Base-by-base conservation (phyloP, 2,888 invertebrate genomes). In the Notodonta ziczac region DNA sequence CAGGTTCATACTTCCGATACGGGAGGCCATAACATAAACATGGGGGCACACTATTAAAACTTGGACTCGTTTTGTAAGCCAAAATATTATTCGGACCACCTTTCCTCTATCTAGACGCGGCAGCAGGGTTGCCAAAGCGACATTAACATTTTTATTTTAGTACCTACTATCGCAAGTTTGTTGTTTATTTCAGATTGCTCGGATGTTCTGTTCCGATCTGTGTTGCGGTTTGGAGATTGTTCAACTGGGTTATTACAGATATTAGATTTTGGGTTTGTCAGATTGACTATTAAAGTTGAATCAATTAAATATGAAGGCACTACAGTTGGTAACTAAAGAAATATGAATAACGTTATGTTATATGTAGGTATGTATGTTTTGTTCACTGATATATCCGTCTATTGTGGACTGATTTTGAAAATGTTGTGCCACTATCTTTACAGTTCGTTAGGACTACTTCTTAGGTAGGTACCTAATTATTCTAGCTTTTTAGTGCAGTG, bases 41-140 rank as follows among this genome's bases (percentile, higher is more conserved):
- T 89, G 82, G 84, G 82, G 84, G 78, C 86, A 90, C 91, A 92
- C 93, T 93, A 93, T 93, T 93, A 93, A 93, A 93, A 93, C 85
- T 93, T 93, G 87, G 91, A 90, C 90, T 91, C 92, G 90, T 93
- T 92, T 85, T 88, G 92, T 91, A 86, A 91, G 91, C 92, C 93
- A 89, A 93, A 93, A 93, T 93, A 93, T 92, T 93, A 92, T 93
- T 90, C 91, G 87, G 86, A 84, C 86, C 86, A 91, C 92, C 93
- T 91, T 90, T 83, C 84, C 81, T 90, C 87, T 90, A 88, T 90
- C 89, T 88, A 78, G 72, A 64, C 72, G 71, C 73, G 79, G 82
- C 83, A 78, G 73, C 77, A 93, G 93, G 93, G 93, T 73, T 93
- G 90, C 83, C 92, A 84, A 80, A 69, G 62, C 69, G 62, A 70